Evolutionary conservation across 1,140 invertebrate genomes (phyloP), one percentile per base, ranked within the genome.

Genomic region (Cydia fagiglandana): DNA sequence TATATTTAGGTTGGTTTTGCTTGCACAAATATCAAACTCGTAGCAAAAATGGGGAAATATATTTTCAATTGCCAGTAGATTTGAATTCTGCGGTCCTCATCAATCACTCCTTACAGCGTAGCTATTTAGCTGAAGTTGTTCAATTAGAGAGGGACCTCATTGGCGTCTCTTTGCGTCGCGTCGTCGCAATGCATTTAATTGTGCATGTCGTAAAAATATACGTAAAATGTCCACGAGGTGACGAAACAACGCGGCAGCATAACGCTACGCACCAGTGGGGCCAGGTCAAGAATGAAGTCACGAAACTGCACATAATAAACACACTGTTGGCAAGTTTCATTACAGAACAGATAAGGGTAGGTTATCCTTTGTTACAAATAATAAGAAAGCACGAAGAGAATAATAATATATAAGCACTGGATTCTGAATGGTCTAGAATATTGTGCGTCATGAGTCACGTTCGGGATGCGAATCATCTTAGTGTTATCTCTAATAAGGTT

Each of bases 271-370:
- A 34, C 34, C 34, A 41, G 38, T 41, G 2, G 7, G 38, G 38
- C 38, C 9, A 41, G 38, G 38, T 9, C 38, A 17, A 24, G 10
- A 17, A 61, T 12, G 20, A 24, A 61, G 56, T 61, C 56, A 61
- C 17, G 10, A 61, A 24, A 61, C 56, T 61, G 10, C 17, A 24
- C 17, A 61, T 24, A 12, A 12, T 61, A 24, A n/a, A 6, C 45
- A 12, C 13, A n/a, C 15, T 38, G 34, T 41, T 34, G 7, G 34
- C 12, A 41, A 70, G 20, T 70, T 70, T 70, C 66, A 70, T 70
- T 70, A n/a, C n/a, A n/a, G n/a, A 70, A 24, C 64, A 66, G 64
- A 66, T 66, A 66, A 70, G 34, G 66, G 66, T 70, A 20, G 64
- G 64, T 38, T 34, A 38, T 13, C 15, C 34, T 70, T 70, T 70